Base-by-base conservation (phyloP, 1,140 invertebrate genomes). In the Panulirus ornatus region DNA sequence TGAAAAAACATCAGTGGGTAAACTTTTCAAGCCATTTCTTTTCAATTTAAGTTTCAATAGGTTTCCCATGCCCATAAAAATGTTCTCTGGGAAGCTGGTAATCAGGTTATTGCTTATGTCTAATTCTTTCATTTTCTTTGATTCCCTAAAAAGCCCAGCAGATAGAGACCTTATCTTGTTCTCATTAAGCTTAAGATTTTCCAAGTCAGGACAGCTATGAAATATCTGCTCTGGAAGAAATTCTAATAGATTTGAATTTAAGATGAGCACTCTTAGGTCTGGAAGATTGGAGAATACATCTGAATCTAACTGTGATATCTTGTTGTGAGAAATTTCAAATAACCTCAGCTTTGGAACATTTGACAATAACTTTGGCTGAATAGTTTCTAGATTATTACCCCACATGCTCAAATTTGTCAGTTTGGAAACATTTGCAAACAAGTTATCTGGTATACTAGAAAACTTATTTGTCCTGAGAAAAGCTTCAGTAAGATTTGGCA, bases 391-490 rank as follows among this genome's bases (percentile, higher is more conserved):
- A 51, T 38, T 66, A 54, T 91, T 91, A 38, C 54, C 76, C 36
- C 76, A 89, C 14, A 91, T n/a, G 42, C 83, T 88, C 30, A 91
- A 47, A 3, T 70, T 84, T 34, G 94, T 94, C 76, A 96, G 93
- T 89, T 94, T 94, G 27, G 93, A 92, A 89, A 95, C 96, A 81
- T 94, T 94, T 76, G 92, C 92, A 90, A 96, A 96, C 47, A 96
- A 92, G 90, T 94, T 94, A 87, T 94, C 94, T 16, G 96, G 96
- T 81, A 96, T 92, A 19, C 94, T 93, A 0, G 94, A 94, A 91
- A 96, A 95, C 87, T 94, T 95, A 93, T 87, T 94, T 94, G 84
- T 94, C 95, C 95, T 96, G 42, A 96, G 92, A 88, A 96, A 96
- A 51, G 96, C 92, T 42, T 94, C 94, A 85, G 93, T 93, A 54